Conservation (phyloP, 1,140 invertebrate species). For the Drosophila simulans region DNA sequence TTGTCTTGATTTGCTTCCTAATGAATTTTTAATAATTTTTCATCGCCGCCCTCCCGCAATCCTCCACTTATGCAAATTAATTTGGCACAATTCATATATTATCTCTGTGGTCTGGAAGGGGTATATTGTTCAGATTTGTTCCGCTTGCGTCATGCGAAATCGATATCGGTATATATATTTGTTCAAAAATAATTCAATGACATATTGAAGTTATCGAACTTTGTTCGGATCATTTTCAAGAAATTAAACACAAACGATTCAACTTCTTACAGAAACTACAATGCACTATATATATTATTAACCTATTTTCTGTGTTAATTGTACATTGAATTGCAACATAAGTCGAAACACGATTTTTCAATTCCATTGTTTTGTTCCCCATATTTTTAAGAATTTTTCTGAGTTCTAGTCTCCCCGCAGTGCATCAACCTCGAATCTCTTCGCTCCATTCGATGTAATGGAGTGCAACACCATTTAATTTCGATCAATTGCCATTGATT, state of each 20-base stretch:
- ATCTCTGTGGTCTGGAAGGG: constrained; percentile 14
- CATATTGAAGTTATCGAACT: constrained; percentile 1
- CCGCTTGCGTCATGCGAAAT: constrained; percentile 41
- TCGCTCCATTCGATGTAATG: constrained; percentile 16
- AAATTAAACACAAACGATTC: neutral
- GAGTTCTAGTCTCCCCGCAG: neutral
- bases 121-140: constrained; percentile 23
- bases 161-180: constrained; percentile 1
- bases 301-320: too few species aligned
- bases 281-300: neutral
- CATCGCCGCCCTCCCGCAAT: neutral
- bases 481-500: constrained; percentile 73
- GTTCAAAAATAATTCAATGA: neutral
- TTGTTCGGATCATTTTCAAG: neutral
- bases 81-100: constrained; percentile 61
- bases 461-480: constrained; percentile 70
- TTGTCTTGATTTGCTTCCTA: constrained; percentile 61
- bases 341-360: too few species aligned
- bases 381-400: constrained; percentile 5
- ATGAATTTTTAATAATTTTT: constrained; percentile 74
- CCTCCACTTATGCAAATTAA: constrained; percentile 60
- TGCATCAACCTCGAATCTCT: constrained; percentile 41
- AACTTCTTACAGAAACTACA: neutral
- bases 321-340: neutral
- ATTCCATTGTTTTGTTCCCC: too few species aligned